Conservation (phyloP, 2,113 vertebrate species). For the Pangasianodon gigas region DNA sequence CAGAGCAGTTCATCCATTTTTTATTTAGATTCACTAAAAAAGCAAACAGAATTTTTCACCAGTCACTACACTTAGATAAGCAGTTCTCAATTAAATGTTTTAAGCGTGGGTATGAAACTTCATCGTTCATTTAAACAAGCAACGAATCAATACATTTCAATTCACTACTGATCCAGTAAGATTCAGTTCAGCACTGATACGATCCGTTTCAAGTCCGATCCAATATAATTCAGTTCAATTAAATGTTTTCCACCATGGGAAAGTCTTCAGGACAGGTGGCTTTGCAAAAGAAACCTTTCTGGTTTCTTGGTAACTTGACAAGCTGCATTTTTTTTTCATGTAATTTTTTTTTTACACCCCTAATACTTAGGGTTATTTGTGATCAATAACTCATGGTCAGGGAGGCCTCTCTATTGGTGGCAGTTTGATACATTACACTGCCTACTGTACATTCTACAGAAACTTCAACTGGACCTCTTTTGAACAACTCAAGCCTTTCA, state of each 20-base stretch:
- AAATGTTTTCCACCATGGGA: neutral
- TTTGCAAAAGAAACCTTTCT: neutral
- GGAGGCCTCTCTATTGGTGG: neutral
- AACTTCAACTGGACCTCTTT: neutral
- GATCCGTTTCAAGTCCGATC: too few species aligned
- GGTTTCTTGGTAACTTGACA: neutral
- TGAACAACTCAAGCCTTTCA: conserved; percentile 24
- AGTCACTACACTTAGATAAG: neutral
- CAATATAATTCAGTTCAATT: neutral
- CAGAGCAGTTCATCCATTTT: neutral
- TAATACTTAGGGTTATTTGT: neutral
- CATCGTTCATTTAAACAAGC: neutral
- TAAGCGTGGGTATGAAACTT: neutral
- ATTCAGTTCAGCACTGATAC: neutral
- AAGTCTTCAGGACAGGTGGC: neutral
- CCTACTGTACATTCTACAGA: neutral
- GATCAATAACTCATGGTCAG: neutral
- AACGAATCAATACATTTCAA: too few species aligned
- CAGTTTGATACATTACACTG: neutral
- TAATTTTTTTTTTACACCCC: neutral
- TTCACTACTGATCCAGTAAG: neutral
- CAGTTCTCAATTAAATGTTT: conserved; percentile 37
- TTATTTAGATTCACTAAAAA: neutral
- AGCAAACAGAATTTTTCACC: neutral
- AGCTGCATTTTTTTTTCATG: neutral